Percentiles rank a stretch among this genome's conserved stretches.
Conservation (phyloP, 2,888 invertebrate genomes). For the Bugula neritina region DNA sequence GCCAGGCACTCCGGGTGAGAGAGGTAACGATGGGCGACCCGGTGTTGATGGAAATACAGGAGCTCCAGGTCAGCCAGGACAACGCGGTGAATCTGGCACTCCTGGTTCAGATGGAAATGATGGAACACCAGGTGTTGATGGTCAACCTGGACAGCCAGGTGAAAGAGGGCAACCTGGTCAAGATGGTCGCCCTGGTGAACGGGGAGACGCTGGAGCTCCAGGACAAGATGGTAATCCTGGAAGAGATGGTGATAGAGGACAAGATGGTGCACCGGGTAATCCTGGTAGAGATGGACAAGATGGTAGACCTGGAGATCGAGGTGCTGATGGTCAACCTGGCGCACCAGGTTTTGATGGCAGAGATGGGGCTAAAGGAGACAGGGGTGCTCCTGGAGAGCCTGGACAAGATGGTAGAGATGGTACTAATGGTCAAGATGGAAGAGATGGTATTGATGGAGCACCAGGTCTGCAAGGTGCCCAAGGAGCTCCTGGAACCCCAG, state of each 20-base stretch:
- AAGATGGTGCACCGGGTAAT: slow-evolving; percentile 19
- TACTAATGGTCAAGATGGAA: slow-evolving; percentile 27
- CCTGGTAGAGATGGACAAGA: slow-evolving; percentile 16
- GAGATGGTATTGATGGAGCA: slow-evolving; percentile 13
- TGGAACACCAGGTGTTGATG: background rate
- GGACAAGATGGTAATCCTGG: slow-evolving; percentile 27
- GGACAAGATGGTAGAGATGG: slow-evolving; percentile 32
- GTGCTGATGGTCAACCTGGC: slow-evolving; percentile 28
- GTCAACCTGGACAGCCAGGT: slow-evolving; percentile 1
- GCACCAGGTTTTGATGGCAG: slow-evolving; percentile 28
- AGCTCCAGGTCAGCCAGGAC: slow-evolving; percentile 27
- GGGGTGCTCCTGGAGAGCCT: slow-evolving; percentile 30
- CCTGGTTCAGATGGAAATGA: slow-evolving; percentile 26
- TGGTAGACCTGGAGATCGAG: slow-evolving; percentile 29
- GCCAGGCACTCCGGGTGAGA: background rate
- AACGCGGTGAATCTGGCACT: slow-evolving; percentile 8
- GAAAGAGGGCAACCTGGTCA: slow-evolving; percentile 15
- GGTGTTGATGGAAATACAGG: slow-evolving; percentile 13
- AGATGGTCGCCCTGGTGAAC: slow-evolving; percentile 27
- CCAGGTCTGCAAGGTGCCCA: slow-evolving; percentile 26
- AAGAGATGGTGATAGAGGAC: slow-evolving; percentile 19
- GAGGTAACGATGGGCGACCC: background rate
- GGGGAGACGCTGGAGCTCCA: slow-evolving; percentile 25
- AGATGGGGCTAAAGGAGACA: slow-evolving; percentile 29
- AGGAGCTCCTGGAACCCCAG: slow-evolving; percentile 19